Evolutionary conservation across 2,113 vertebrate species (phyloP), one percentile per base, ranked within the genome.

Genomic region (Machaerirhynchus nigripectus): DNA sequence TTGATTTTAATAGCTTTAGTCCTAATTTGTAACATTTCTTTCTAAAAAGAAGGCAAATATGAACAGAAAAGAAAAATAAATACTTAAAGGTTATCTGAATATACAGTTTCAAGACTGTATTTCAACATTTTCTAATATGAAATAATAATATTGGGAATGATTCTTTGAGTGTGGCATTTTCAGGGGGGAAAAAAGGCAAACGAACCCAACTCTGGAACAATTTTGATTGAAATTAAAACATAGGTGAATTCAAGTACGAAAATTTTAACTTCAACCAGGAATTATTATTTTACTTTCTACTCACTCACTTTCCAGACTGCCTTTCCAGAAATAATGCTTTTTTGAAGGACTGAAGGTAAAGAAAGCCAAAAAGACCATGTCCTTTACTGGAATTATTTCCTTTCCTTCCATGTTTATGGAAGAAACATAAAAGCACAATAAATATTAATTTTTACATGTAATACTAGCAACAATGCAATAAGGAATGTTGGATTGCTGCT

Each of bases 161-260:
- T 74, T 74, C 19, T 78, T 8, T 26, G 1, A 82, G 28, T 13
- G 12, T 71, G 40, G 10, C 3, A 6, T 84, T 82, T 89, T 82
- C 10, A 37, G 35, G 4, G 2, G 1, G 10, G 3, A 21, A 5
- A 39, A 44, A 1, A 6, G 22, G 7, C 33, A 22, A 78, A 28
- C n/a, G 28, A 28, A 28, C 1, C 2, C 11, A 28, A 2, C 11
- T 9, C 6, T 33, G 16, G 21, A 89, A 46, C 6, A 53, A 49
- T 78, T 78, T 39, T 74, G 16, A 53, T 61, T 23, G 19, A 65
- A 64, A 78, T 24, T 56, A 27, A 61, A 61, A 15, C 40, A 53
- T 7, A 57, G 10, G 4, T 47, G 13, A 70, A 89, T 67, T n/a
- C 4, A 65, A 52, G 17, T 44, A 87, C 23, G 16, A 91, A 81